phyloP scores from a whole-genome alignment of 2,888 invertebrate species.

The Polyommatus iphigenia region DNA sequence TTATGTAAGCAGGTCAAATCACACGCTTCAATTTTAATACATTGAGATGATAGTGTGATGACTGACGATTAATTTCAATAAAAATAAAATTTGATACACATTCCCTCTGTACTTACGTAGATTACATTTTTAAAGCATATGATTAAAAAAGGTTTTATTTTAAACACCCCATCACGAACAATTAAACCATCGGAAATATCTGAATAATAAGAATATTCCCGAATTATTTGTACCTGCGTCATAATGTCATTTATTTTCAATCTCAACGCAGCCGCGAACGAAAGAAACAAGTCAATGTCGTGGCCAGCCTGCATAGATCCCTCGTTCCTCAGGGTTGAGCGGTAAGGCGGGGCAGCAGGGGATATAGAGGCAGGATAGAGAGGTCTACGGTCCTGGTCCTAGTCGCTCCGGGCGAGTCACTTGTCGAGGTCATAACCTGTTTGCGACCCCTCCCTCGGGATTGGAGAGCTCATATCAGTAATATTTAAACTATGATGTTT shows the following conservation, averaged over 20 bases:
- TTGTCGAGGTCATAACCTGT: conserved; percentile 80
- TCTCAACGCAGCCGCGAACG: conserved; percentile 74
- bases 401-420: conserved; percentile 75
- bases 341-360: conserved; percentile 43
- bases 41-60: too few relatives aligned
- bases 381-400: conserved; percentile 61
- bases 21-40: too few relatives aligned
- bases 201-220: conserved; percentile 27
- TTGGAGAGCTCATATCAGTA: conserved; percentile 66
- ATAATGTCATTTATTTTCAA: conserved; percentile 61
- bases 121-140: neutral
- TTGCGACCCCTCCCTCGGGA: conserved; percentile 77
- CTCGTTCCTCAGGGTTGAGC: conserved; percentile 41
- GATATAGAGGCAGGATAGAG: conserved; percentile 48
- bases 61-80: too few relatives aligned
- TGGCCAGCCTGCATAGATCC: conserved; percentile 53
- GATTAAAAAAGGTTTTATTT: neutral
- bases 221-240: conserved; percentile 42
- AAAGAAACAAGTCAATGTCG: conserved; percentile 60
- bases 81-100: too few relatives aligned
- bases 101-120: too few relatives aligned
- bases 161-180: neutral
- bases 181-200: neutral
- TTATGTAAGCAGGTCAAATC: too few relatives aligned
- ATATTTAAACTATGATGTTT: conserved; percentile 54